Conservation (phyloP, 2,113 vertebrate genomes). For the Mobula hypostoma region DNA sequence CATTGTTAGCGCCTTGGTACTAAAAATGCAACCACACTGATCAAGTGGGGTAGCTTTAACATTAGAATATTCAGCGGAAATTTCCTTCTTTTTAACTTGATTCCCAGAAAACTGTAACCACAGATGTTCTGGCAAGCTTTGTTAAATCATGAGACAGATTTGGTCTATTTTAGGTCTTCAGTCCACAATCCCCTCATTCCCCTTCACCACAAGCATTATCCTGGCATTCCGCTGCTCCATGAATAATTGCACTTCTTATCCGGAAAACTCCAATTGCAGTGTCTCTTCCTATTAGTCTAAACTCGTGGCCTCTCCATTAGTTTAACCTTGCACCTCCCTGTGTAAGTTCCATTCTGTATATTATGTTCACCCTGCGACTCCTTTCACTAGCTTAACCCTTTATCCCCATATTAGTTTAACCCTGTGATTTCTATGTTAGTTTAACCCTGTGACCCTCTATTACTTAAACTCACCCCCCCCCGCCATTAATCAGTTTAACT, state of each 20-base stretch:
- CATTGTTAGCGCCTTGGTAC: too few species aligned
- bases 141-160: neutral
- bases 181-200: neutral
- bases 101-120: neutral
- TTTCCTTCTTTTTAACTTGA: neutral
- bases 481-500: neutral
- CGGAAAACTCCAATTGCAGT: neutral
- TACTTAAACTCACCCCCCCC: neutral
- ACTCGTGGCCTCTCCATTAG: neutral
- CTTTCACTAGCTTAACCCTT: neutral
- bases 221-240: neutral
- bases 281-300: neutral
- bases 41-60: neutral
- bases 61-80: neutral
- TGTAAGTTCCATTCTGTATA: neutral
- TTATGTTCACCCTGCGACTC: neutral
- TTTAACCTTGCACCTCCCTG: neutral
- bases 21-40: neutral
- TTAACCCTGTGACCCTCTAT: neutral
- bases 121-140: neutral
- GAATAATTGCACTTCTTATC: neutral
- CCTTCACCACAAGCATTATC: neutral
- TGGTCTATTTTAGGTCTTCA: neutral
- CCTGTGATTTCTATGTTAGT: neutral
- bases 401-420: neutral